Evolutionary conservation across 30 jellyfish, hydroid and myxozoan genomes (phyloP), one percentile per base, ranked within the genome.

Genomic region (Aurelia aurita complex sp. Pacific): DNA sequence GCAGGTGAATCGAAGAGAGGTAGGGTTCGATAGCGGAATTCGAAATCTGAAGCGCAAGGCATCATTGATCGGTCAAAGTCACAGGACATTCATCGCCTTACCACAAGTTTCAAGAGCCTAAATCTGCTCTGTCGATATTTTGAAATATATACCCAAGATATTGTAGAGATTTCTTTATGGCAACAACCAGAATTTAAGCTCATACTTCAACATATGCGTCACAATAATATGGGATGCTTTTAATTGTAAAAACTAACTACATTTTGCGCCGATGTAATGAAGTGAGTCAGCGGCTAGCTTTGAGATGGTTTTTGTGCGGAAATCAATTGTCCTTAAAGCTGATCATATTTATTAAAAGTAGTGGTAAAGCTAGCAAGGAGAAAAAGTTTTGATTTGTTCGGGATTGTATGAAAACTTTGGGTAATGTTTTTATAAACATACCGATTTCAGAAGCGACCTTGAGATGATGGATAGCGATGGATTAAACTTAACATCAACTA

Each of bases 231-330:
- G 34, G 38, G 70, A 61, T 61, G 70, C 36, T n/a, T 23, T 61
- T 5, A 61, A 61, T 61, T 61, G 70, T 61, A 61, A 61, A 46
- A 61, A 13, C 36, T 61, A 23, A 61, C 38, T 61, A 6, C 70
- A 23, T 17, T 61, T 23, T n/a, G 32, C 36, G 70, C 70, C 36
- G 70, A n/a, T n/a, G 32, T 61, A n/a, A 23, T 61, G 32, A 17
- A 23, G 11, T 61, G 36, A n/a, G 70, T 11, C 35, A 61, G 13
- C 89, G 89, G 89, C 57, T 33, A 51, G n/a, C 67, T 79, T 46
- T 79, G 60, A 63, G 34, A 67, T 63, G 69, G 73, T 36, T 13
- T 64, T 64, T 60, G 53, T 64, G 33, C 74, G 89, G 89, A 79
- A 79, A 71, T 65, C 16, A 42, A 17, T 79, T 66, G 61, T 79